Evolutionary conservation across 2,888 invertebrate genomes (phyloP).

Genomic region (Lagria hirta): DNA sequence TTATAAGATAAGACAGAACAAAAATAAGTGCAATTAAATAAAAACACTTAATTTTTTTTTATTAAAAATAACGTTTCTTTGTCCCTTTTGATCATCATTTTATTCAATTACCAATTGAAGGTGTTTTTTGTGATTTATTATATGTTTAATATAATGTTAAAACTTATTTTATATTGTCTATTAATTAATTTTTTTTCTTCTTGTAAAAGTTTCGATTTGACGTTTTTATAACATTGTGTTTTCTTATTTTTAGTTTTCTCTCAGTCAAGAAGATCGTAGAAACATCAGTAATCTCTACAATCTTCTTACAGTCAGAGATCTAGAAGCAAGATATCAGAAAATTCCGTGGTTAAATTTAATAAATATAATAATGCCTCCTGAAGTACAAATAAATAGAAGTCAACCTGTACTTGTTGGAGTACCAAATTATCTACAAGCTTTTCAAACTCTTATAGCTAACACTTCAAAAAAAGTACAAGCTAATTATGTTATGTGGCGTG

Average conservation of each 20-base stretch:
- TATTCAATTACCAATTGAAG: too few relatives aligned
- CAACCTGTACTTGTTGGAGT: conserved; percentile 57
- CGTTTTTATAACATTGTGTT: too few relatives aligned
- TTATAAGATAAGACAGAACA: too few relatives aligned
- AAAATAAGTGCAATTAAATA: too few relatives aligned
- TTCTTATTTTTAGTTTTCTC: conserved; percentile 23
- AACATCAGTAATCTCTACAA: conserved; percentile 49
- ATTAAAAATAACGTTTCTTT: too few relatives aligned
- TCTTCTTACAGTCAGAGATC: conserved; percentile 55
- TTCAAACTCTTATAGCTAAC: conserved; percentile 38
- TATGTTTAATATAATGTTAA: too few relatives aligned
- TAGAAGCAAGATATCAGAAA: conserved; percentile 51
- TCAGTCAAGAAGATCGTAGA: conserved; percentile 27
- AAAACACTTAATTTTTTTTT: too few relatives aligned
- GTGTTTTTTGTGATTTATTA: too few relatives aligned
- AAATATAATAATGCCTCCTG: conserved; percentile 50
- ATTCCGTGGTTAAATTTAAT: conserved; percentile 56
- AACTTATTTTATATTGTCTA: too few relatives aligned
- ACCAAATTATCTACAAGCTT: conserved; percentile 51
- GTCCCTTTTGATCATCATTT: too few relatives aligned
- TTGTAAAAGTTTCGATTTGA: too few relatives aligned
- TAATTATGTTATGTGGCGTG: conserved; percentile 89
- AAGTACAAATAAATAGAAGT: conserved; percentile 41
- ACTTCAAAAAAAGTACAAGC: conserved; percentile 61
- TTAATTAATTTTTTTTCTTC: too few relatives aligned